phyloP scores from a whole-genome alignment of 2,113 vertebrate species.

The Stegostoma tigrinum region DNA sequence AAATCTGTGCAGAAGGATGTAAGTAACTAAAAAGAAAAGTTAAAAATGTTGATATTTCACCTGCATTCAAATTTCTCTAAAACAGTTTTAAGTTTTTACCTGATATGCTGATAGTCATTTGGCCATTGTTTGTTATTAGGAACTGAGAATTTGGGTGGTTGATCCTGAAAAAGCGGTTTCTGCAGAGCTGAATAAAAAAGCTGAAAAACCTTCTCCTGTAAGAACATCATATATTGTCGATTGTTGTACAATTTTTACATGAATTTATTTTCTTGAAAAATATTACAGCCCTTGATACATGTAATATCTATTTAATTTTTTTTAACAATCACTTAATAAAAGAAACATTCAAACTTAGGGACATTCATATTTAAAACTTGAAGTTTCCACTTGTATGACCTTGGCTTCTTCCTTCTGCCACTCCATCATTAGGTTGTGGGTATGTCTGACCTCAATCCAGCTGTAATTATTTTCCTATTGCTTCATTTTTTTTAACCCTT shows the following conservation, averaged over 20 bases:
- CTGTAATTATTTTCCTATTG: background rate
- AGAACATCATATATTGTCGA: background rate
- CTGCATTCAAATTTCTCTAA: background rate
- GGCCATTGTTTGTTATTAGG: background rate
- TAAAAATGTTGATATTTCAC: background rate
- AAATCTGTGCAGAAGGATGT: background rate
- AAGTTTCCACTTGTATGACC: background rate
- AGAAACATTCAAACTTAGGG: background rate
- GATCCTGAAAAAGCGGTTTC: constrained; percentile 6
- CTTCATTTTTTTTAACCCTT: background rate
- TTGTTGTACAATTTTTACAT: background rate
- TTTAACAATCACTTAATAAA: background rate
- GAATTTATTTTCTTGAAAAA: background rate
- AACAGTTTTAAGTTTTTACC: background rate
- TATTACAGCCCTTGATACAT: background rate
- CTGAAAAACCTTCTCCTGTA: background rate
- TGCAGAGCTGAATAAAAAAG: constrained; percentile 29
- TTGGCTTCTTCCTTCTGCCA: background rate
- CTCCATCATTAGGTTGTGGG: background rate
- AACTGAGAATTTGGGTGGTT: constrained; percentile 12
- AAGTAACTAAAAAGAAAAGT: background rate
- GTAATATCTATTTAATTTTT: background rate
- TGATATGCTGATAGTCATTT: background rate
- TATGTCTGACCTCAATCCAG: background rate
- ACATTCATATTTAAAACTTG: background rate